Evolutionary conservation across 1,140 invertebrate species (phyloP).

Genomic region (Drosophila repleta): DNA sequence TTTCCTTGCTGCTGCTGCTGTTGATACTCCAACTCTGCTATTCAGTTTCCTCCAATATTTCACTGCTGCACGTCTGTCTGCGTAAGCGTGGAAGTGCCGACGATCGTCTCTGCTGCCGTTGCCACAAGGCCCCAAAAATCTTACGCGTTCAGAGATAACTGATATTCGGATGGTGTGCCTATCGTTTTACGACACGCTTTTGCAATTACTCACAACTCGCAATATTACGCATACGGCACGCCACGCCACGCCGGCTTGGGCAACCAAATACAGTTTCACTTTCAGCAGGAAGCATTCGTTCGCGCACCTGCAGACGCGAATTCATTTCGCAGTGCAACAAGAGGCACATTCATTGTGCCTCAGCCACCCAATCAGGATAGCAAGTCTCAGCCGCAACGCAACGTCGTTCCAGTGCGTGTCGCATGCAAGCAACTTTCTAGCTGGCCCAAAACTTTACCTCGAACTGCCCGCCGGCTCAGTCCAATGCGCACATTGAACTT

Average conservation of each 20-base stretch:
- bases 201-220: conserved; percentile 74
- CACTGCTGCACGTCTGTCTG: conserved; percentile 19
- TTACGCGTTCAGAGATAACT: conserved; percentile 46
- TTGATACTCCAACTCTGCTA: conserved; percentile 20
- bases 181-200: conserved; percentile 66
- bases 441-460: conserved; percentile 56
- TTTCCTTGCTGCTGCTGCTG: conserved; percentile 51
- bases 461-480: conserved; percentile 7
- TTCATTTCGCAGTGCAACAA: conserved; percentile 28
- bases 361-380: conserved; percentile 65
- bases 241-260: conserved; percentile 44
- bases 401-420: conserved; percentile 53
- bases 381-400: conserved; percentile 54
- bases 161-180: conserved; percentile 60
- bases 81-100: conserved; percentile 56
- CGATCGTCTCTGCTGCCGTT: neutral
- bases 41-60: conserved; percentile 1
- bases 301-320: conserved; percentile 55
- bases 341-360: conserved; percentile 34
- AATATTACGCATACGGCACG: conserved; percentile 73
- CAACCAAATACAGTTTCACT: conserved; percentile 56
- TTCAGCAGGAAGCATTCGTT: conserved; percentile 63
- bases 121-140: conserved; percentile 22
- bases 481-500: conserved; percentile 74
- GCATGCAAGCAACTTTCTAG: conserved; percentile 72